Evolutionary conservation across 2,113 vertebrate genomes (phyloP).

Genomic region (Corvus moneduloides): DNA sequence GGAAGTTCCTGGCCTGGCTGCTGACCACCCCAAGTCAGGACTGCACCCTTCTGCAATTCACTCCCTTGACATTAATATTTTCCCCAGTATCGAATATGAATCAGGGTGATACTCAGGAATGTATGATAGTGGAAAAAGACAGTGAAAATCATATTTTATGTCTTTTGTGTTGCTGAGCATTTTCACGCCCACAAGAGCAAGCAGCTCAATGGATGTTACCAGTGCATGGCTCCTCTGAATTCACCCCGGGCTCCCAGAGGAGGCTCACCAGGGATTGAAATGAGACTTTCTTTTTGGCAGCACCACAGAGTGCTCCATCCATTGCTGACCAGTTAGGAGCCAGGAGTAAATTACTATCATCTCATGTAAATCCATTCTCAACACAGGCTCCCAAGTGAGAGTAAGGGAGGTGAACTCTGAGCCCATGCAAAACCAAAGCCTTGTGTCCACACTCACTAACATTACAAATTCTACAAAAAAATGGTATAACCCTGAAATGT

Average conservation of each 20-base stretch:
- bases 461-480: neutral
- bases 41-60: neutral
- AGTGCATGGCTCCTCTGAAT: neutral
- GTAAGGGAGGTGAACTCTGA: neutral
- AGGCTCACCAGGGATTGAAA: neutral
- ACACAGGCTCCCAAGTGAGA: neutral
- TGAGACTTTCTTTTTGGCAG: neutral
- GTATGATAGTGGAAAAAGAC: neutral
- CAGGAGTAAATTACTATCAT: neutral
- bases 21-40: accelerated
- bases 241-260: neutral
- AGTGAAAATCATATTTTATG: neutral
- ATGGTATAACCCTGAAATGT: neutral
- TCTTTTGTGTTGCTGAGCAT: neutral
- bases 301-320: neutral
- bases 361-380: neutral
- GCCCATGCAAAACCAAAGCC: neutral
- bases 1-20: neutral
- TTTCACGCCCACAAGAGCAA: neutral
- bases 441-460: neutral
- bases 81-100: neutral
- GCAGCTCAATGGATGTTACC: neutral
- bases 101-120: neutral
- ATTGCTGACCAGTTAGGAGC: neutral
- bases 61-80: neutral